Evolutionary conservation across 2,888 invertebrate species (phyloP), one percentile per base, ranked within the genome.

Genomic region (Nycteola revayana): DNA sequence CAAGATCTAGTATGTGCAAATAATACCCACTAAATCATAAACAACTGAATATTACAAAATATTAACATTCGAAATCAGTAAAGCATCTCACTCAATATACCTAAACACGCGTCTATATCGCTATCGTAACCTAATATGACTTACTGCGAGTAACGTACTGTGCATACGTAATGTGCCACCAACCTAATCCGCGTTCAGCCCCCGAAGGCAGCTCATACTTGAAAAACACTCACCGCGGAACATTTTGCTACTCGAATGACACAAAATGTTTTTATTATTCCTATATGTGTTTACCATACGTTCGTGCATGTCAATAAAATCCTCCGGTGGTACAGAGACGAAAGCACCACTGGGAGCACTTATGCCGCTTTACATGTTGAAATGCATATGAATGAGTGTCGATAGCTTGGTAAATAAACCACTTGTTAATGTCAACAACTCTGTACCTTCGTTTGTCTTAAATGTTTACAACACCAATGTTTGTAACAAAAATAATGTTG

Each of bases 361-460:
- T n/a, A n/a, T n/a, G 33, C 35, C 41, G 46, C 46, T 55, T 46
- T 37, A 39, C 35, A 46, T 49, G 46, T 37, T 48, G 34, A 37
- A 38, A 49, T 43, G 49, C 45, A 57, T 55, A 57, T 53, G 52
- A 47, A 53, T 56, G 57, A 53, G 44, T 36, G 35, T 44, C 37
- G 27, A 55, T 36, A 32, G 43, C 32, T 51, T 11, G 26, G 34
- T 36, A 56, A 53, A 56, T 44, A 53, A 44, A 38, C 41, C 42
- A 48, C 53, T 51, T 51, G 41, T 42, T 44, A 36, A 24, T 25
- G 44, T 44, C 56, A 42, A 32, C 45, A 33, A 11, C 20, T 18
- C 40, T 35, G 20, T 24, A 25, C 25, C n/a, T n/a, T n/a, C 29
- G 26, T 52, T 47, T 24, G 22, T 32, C 14, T 14, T 14, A 18